These are phyloP conservation scores for Ectemnius lituratus DNA, from an alignment of 2,888 invertebrate genomes.

Conservation along the genomic window DNA sequence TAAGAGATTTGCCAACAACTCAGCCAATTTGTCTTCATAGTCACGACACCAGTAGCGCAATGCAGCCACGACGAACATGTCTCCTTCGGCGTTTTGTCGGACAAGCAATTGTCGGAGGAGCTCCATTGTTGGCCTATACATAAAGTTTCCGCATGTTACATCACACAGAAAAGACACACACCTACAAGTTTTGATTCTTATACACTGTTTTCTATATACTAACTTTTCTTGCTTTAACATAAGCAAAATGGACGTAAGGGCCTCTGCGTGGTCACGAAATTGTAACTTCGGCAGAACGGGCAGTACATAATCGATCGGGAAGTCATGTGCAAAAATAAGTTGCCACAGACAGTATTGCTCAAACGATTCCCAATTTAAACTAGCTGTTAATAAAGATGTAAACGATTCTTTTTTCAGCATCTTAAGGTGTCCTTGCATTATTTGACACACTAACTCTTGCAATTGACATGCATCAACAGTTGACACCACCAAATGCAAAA, in stretches of 20 bases:
- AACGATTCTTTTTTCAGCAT: conserved; percentile 90
- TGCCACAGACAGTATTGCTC: conserved; percentile 99
- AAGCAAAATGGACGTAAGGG: conserved; percentile 92
- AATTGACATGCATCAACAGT: conserved; percentile 94
- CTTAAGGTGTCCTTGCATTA: conserved; percentile 91
- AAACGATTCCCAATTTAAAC: conserved; percentile 96
- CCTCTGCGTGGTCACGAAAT: conserved; percentile 93
- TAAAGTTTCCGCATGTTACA: neutral
- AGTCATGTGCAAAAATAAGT: conserved; percentile 94
- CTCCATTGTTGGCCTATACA: conserved; percentile 87
- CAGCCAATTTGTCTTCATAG: conserved; percentile 92
- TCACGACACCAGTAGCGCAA: conserved; percentile 97
- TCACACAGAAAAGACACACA: neutral
- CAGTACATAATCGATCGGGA: conserved; percentile 93
- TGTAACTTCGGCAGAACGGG: conserved; percentile 89
- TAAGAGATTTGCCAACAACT: conserved; percentile 87
- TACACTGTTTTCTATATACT: conserved; percentile 55
- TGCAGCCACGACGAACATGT: conserved; percentile 94
- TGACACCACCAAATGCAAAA: conserved; percentile 93
- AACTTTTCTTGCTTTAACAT: conserved; percentile 94
- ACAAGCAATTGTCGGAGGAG: conserved; percentile 91
- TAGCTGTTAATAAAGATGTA: conserved; percentile 87
- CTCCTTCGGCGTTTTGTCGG: conserved; percentile 85
- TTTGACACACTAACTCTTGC: conserved; percentile 93
- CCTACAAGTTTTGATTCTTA: neutral